phyloP scores from a whole-genome alignment of 2,888 invertebrate species.

The Luperina testacea region DNA sequence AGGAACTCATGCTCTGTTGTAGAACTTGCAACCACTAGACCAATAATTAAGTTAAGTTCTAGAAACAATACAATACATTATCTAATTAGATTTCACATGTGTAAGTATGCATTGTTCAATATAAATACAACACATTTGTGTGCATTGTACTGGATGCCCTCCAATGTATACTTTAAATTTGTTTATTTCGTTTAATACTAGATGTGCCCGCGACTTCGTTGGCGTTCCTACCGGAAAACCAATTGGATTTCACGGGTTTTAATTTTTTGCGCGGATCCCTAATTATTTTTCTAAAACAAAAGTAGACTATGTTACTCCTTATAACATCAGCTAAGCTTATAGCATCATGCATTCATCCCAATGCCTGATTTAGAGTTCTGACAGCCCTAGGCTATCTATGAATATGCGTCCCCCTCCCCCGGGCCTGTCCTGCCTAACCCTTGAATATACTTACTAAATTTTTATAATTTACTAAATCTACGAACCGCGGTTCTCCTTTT shows the following conservation, averaged over 20 bases:
- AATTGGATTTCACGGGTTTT: neutral
- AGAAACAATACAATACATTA: neutral
- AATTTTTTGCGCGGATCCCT: neutral
- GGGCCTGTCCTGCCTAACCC: too few relatives aligned
- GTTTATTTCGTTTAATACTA: neutral
- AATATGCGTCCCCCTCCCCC: too few relatives aligned
- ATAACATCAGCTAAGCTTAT: too few relatives aligned
- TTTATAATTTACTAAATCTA: too few relatives aligned
- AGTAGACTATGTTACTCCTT: too few relatives aligned
- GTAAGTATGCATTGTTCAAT: constrained; percentile 5
- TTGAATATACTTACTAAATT: too few relatives aligned
- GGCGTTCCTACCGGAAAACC: neutral
- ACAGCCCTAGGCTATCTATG: too few relatives aligned
- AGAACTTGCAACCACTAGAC: neutral
- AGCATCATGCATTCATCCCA: too few relatives aligned
- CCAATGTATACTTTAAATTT: neutral
- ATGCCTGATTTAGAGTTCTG: too few relatives aligned
- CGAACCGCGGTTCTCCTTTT: too few relatives aligned
- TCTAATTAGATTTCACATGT: neutral
- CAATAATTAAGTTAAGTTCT: neutral
- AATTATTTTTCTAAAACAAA: too few relatives aligned
- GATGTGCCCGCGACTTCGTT: neutral
- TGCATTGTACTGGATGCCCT: neutral
- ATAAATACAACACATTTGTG: neutral
- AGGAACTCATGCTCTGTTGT: neutral